Evolutionary conservation across 2,113 vertebrate genomes (phyloP), one percentile per base, ranked within the genome.

Genomic region (Brachypodius melanocephalos): DNA sequence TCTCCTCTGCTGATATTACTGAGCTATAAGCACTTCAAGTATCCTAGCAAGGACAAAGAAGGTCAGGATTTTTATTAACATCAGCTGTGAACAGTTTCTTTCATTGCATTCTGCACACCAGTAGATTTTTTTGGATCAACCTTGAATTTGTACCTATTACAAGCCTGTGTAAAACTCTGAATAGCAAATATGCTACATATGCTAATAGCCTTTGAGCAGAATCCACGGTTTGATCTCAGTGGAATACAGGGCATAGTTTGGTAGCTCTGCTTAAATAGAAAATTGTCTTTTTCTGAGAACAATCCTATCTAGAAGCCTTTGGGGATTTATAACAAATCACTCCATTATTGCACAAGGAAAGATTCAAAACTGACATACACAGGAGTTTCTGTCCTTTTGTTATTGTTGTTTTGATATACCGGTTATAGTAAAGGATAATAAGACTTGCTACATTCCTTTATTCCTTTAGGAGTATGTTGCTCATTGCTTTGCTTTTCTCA

Each of bases 151-250:
- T 59, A 93, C 46, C 68, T 77, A 80, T 59, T 74, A 85, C 75
- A 85, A 92, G 58, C 62, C 54, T 40, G 21, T 57, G 65, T 49
- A 62, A 65, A 93, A 66, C 58, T 91, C 78, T 76, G 82, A 90
- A 83, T 14, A 86, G 79, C 58, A 91, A 95, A 94, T 85, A 89
- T 4, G 4, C 82, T 63, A n/a, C 57, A 49, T 51, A 86, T 67
- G 85, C 85, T 94, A 95, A 94, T 58, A 71, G 55, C 51, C 46
- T 72, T 32, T 26, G 59, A 95, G 42, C 36, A 31, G 71, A 95
- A 88, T 38, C 71, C 82, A 32, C 29, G 90, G 79, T 66, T 2
- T 89, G 89, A 83, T 76, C 88, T 88, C 93, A 0, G 6, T 45
- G 88, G 72, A 95, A 95, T 17, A 88, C 72, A 76, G 82, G 79